Evolutionary conservation across 2,113 vertebrate genomes (phyloP).

Genomic region (Hypomesus transpacificus): DNA sequence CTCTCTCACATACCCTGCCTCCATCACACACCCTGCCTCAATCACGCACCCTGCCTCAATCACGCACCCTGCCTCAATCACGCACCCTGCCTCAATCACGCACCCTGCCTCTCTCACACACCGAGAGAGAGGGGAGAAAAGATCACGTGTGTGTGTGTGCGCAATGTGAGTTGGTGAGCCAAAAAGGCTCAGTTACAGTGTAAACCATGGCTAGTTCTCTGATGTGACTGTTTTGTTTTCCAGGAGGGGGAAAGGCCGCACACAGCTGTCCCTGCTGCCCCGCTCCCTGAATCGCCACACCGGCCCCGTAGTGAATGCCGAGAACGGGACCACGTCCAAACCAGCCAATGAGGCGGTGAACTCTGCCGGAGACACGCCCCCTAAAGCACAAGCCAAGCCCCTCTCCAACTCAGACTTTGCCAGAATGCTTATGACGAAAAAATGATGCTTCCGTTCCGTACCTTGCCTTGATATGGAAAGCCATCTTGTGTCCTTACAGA

Average conservation of each 20-base stretch:
- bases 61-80: too few relatives aligned
- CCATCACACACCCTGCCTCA: too few relatives aligned
- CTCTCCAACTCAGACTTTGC: conserved; percentile 97
- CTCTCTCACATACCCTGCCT: too few relatives aligned
- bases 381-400: conserved; percentile 65
- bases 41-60: too few relatives aligned
- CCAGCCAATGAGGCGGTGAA: conserved; percentile 31
- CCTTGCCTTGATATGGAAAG: conserved; percentile 72
- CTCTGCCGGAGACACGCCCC: conserved; percentile 15
- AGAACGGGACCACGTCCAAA: conserved; percentile 78
- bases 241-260: conserved; percentile 90
- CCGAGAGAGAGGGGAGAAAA: too few relatives aligned
- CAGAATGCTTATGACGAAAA: conserved; percentile 88
- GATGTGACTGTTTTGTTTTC: background rate
- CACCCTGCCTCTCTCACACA: too few relatives aligned
- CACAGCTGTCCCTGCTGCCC: conserved; percentile 88
- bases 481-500: conserved; percentile 78
- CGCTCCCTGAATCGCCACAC: conserved; percentile 83
- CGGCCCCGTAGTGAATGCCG: conserved; percentile 61
- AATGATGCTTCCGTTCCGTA: conserved; percentile 27
- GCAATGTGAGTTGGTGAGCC: too few relatives aligned
- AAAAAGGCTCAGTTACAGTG: background rate
- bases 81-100: too few relatives aligned
- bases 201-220: background rate
- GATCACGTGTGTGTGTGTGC: background rate